Evolutionary conservation across 2,888 invertebrate species (phyloP), one percentile per base, ranked within the genome.

Genomic region (Micropterix aruncella): DNA sequence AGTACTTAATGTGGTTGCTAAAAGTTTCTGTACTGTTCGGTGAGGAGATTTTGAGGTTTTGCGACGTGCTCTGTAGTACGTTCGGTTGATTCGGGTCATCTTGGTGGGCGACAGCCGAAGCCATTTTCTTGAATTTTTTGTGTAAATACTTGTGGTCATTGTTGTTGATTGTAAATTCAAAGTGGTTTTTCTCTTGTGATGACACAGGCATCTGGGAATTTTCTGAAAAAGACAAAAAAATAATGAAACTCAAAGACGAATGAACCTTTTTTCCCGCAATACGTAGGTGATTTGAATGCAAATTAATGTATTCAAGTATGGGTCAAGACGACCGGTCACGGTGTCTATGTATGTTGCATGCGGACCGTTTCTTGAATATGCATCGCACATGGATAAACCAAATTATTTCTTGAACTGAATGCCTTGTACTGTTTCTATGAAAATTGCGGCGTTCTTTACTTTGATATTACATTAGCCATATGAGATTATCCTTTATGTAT

Each of bases 81-180:
- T 7, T 16, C 19, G 15, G 39, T 17, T 19, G 16, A 36, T 14
- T 19, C 15, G 19, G 27, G 7, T 42, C 42, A 9, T 27, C 42
- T 2, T 16, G 16, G n/a, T 3, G 27, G 50, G 68, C 57, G 54
- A 67, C 67, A 50, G 70, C 65, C 57, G 77, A 79, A 61, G 82
- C 87, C 73, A 89, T 79, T 66, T 90, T 89, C 69, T 92, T 91
- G 67, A 92, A 91, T 65, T 91, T 92, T 66, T 92, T 92, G 65
- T 92, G 91, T 62, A 89, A 75, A 72, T 91, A 91, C 63, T 82
- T 85, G 58, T 75, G 76, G 58, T 79, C 80, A 66, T 74, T 74
- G 64, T 70, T 70, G 55, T 70, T 70, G 56, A 70, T 65, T 53
- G 63, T 67, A 51, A 60, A 61, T 54, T 70, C 67, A 55, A 70